phyloP scores from a whole-genome alignment of 2,888 invertebrate genomes.

The Orthosia cruda region DNA sequence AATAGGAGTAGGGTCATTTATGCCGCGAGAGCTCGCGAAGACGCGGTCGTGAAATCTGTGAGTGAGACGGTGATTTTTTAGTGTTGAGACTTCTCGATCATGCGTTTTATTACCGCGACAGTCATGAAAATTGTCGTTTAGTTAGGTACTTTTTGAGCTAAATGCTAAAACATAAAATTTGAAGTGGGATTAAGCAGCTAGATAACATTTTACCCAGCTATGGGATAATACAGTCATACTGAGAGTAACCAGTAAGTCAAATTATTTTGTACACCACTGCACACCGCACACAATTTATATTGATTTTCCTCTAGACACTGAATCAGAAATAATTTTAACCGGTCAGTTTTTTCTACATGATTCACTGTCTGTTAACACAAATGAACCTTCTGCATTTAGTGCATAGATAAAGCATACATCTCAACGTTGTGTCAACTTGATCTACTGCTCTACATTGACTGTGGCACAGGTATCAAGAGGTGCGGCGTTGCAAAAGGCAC shows the following conservation, averaged over 20 bases:
- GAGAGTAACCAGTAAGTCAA: too few species aligned
- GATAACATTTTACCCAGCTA: too few species aligned
- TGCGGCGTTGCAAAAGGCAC: constrained; percentile 79
- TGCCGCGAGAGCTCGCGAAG: too few species aligned
- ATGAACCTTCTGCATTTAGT: too few species aligned
- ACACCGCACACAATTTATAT: background rate
- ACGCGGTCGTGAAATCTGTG: background rate
- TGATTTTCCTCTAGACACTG: background rate
- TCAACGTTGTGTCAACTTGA: background rate
- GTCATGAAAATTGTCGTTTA: background rate
- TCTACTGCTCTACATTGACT: constrained; percentile 23
- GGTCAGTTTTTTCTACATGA: background rate
- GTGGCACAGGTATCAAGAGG: constrained; percentile 44
- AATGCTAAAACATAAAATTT: background rate
- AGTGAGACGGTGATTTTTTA: background rate
- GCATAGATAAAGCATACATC: background rate
- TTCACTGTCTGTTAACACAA: too few species aligned
- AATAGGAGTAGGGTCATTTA: constrained; percentile 29
- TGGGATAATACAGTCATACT: too few species aligned
- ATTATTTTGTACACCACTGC: too few species aligned
- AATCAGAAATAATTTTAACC: background rate
- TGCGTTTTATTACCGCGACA: background rate
- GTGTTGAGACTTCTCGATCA: background rate
- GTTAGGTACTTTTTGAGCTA: background rate
- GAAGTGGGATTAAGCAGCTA: too few species aligned